Evolutionary conservation across 2,113 vertebrate species (phyloP).

Genomic region (Phylloscopus trochilus): DNA sequence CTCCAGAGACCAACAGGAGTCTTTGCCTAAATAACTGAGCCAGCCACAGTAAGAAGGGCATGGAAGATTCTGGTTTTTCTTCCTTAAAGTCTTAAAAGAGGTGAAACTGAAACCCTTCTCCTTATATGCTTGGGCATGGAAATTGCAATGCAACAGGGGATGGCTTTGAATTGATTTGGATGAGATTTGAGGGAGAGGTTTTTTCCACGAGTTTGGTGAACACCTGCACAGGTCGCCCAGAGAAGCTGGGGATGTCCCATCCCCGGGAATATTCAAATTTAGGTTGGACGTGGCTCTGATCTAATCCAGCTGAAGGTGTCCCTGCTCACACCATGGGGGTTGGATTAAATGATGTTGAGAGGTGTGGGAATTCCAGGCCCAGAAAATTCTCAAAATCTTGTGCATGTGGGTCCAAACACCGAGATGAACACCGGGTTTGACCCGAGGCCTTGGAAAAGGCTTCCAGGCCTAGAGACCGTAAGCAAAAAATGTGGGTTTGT

Average conservation of each 20-base stretch:
- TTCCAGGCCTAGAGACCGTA: not conserved
- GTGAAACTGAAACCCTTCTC: not conserved
- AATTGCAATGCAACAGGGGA: not conserved
- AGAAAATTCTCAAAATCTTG: not conserved
- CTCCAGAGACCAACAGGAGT: no score
- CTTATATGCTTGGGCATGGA: not conserved
- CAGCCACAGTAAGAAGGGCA: not conserved
- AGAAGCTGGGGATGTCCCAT: not conserved
- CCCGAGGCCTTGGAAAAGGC: not conserved
- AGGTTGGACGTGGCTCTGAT: not conserved
- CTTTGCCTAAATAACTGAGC: no score
- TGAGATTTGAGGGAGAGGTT: not conserved
- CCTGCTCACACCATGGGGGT: not conserved
- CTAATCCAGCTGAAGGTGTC: not conserved
- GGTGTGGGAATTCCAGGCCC: not conserved
- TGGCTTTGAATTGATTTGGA: rapidly evolving
- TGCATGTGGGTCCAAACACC: not conserved
- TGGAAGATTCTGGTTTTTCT: not conserved
- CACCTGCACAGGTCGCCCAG: not conserved
- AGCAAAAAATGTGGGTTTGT: not conserved
- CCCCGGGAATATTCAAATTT: not conserved
- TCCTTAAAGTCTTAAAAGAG: not conserved
- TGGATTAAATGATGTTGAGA: not conserved
- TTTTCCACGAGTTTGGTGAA: not conserved
- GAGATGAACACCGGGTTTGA: not conserved